phyloP scores from a whole-genome alignment of 2,888 invertebrate species.

The Tenthredo mesomela region DNA sequence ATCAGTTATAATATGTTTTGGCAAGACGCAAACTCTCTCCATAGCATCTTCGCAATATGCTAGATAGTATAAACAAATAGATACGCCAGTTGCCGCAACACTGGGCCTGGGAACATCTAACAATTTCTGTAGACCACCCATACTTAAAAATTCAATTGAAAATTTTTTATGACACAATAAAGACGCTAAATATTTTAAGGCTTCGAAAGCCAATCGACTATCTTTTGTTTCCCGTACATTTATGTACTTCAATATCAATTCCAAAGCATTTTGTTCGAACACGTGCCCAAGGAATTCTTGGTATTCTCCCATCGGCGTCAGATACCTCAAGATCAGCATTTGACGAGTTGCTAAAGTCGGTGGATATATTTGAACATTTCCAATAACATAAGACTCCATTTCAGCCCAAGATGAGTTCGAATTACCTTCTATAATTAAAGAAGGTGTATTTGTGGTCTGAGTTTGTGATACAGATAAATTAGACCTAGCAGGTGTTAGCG shows the following conservation, averaged over 20 bases:
- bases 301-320: conserved; percentile 98
- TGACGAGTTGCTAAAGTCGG: conserved; percentile 93
- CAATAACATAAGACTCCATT: conserved; percentile 93
- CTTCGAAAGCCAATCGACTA: conserved; percentile 96
- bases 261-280: conserved; percentile 95
- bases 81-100: conserved; percentile 97
- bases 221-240: conserved; percentile 93
- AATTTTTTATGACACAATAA: conserved; percentile 99
- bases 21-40: conserved; percentile 95
- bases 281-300: conserved; percentile 97
- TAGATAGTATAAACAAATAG: conserved; percentile 97
- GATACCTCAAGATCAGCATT: conserved; percentile 94
- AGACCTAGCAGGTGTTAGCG: conserved; percentile 57
- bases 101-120: conserved; percentile 95
- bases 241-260: conserved; percentile 93
- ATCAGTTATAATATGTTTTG: conserved; percentile 87
- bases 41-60: conserved; percentile 99
- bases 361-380: conserved; percentile 94
- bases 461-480: conserved; percentile 57
- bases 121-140: conserved; percentile 91
- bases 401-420: conserved; percentile 94
- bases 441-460: conserved; percentile 57
- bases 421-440: conserved; percentile 69
- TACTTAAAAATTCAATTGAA: conserved; percentile 95
- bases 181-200: conserved; percentile 96